phyloP scores from a whole-genome alignment of 2,797 vertebrate genomes.

The Xerus rutilus region DNA sequence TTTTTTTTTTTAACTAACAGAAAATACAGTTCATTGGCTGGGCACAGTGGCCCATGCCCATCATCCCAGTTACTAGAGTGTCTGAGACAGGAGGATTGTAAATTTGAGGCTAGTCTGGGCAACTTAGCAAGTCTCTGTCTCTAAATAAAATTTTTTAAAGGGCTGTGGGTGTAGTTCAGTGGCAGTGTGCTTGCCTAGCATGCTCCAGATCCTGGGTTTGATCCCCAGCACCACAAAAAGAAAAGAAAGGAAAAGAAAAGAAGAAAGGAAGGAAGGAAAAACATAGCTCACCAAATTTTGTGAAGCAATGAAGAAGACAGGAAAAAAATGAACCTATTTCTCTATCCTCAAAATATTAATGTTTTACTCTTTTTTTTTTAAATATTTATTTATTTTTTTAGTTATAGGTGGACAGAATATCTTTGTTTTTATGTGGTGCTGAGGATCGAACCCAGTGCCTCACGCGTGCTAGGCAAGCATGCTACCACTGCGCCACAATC shows the following conservation, averaged over 20 bases:
- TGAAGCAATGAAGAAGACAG: not conserved
- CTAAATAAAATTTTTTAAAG: not conserved
- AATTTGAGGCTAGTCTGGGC: not conserved
- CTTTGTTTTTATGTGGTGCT: too few species aligned
- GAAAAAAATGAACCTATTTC: not conserved
- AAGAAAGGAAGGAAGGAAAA: conserved; percentile 54
- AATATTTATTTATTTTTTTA: too few species aligned
- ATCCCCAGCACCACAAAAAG: not conserved
- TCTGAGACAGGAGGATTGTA: not conserved
- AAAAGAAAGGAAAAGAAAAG: not conserved
- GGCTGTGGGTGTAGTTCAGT: not conserved
- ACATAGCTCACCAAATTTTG: conserved; percentile 32
- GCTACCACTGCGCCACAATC: too few species aligned
- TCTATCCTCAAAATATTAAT: conserved; percentile 33
- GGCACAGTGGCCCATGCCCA: not conserved
- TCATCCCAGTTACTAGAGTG: not conserved
- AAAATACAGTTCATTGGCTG: not conserved
- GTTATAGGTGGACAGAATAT: too few species aligned
- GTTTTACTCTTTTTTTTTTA: conserved; percentile 31
- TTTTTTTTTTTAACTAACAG: conserved; percentile 15
- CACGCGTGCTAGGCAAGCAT: too few species aligned
- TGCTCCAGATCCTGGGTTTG: too few species aligned
- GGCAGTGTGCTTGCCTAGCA: too few species aligned
- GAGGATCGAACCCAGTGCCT: too few species aligned
- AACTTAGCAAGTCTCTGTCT: not conserved